Evolutionary conservation across 2,888 invertebrate species (phyloP).

Genomic region (Stratiomys singularior): DNA sequence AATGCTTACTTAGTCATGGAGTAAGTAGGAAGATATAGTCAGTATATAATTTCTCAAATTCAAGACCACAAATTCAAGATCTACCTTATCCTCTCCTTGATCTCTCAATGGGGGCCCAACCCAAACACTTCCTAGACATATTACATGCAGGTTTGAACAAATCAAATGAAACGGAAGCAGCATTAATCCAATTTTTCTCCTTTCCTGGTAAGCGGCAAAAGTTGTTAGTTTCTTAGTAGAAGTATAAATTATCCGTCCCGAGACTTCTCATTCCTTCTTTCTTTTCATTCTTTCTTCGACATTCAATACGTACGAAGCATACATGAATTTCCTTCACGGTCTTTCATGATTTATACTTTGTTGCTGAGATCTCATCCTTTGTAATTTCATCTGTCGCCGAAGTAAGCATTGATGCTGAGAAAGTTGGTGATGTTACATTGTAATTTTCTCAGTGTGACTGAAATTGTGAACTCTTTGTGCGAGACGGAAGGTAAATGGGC

Average conservation of each 20-base stretch:
- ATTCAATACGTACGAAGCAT: not conserved
- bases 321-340: not conserved
- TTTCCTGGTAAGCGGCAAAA: not conserved
- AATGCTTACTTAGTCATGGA: too few relatives aligned
- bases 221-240: not conserved
- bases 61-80: too few relatives aligned
- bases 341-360: not conserved
- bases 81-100: too few relatives aligned
- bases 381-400: not conserved
- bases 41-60: too few relatives aligned
- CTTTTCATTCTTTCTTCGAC: not conserved
- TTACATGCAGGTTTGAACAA: not conserved
- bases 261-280: not conserved
- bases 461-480: not conserved
- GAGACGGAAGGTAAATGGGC: not conserved
- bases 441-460: not conserved
- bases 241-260: not conserved
- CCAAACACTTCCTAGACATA: not conserved
- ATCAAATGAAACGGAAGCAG: conserved; percentile 6
- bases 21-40: too few relatives aligned
- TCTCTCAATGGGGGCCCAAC: too few relatives aligned
- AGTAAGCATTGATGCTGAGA: not conserved
- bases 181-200: not conserved
- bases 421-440: not conserved
- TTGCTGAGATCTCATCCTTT: not conserved